A percentile compares a stretch with the other conserved stretches of the same genome.
phyloP scores from a whole-genome alignment of 2,797 vertebrate genomes.

The Chelmon rostratus region DNA sequence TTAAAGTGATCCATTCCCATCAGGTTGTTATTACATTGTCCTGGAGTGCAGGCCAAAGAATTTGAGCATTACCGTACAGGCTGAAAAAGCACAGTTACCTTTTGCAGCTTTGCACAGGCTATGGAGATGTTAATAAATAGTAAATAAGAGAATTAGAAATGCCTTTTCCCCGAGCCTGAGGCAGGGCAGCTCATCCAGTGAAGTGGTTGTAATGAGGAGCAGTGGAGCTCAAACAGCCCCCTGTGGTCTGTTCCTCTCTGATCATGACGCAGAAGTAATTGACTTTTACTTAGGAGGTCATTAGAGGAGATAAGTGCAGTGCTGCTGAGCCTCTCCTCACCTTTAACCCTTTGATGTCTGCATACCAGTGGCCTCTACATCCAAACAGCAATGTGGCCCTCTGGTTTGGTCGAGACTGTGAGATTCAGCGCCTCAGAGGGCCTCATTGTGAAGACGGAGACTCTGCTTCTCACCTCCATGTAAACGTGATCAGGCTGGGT shows the following conservation, averaged over 20 bases:
- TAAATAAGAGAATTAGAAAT: background rate
- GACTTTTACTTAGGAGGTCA: conserved; percentile 85
- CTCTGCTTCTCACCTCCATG: conserved; percentile 40
- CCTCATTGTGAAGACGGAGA: background rate
- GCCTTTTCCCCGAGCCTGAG: background rate
- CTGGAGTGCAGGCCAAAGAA: background rate
- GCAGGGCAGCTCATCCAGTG: conserved; percentile 32
- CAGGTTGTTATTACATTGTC: background rate
- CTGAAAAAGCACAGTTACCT: background rate
- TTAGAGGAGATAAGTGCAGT: conserved; percentile 81
- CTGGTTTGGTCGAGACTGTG: conserved; percentile 11
- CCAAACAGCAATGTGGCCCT: conserved; percentile 20
- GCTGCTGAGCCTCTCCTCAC: conserved; percentile 69
- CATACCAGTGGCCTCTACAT: conserved; percentile 61
- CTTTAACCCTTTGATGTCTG: conserved; percentile 82
- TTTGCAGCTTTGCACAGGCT: background rate
- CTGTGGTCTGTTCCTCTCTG: conserved; percentile 79
- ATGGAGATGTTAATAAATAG: background rate
- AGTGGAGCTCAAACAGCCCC: conserved; percentile 73
- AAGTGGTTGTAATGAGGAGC: conserved; percentile 82
- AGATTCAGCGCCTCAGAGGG: conserved; percentile 48
- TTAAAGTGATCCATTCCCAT: background rate
- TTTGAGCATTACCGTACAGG: background rate
- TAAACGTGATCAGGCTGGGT: conserved; percentile 37
- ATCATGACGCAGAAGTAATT: conserved; percentile 87